Conservation (phyloP, 2,797 vertebrate species). For the Lagorchestes hirsutus region DNA sequence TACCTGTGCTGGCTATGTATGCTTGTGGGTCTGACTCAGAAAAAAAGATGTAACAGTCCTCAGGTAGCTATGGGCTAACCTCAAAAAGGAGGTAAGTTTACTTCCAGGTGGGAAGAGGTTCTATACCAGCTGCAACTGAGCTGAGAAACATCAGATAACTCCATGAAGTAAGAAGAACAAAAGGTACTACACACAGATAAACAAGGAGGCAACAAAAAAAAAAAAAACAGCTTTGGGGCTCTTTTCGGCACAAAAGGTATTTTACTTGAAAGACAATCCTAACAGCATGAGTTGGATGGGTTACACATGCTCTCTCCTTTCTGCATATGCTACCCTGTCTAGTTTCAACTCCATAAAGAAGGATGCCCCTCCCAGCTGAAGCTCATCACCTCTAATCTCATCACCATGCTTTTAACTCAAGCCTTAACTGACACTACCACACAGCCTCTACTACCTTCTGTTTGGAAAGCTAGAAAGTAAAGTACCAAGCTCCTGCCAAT, state of each 20-base stretch:
- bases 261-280: neutral
- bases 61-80: neutral
- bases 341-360: neutral
- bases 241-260: neutral
- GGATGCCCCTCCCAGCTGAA: neutral
- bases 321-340: neutral
- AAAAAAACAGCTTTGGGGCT: neutral
- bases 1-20: neutral
- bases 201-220: neutral
- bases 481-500: neutral
- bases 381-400: neutral
- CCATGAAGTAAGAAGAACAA: neutral
- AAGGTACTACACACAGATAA: neutral
- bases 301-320: neutral
- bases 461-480: neutral
- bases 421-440: neutral
- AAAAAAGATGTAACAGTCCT: neutral
- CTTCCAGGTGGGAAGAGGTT: neutral
- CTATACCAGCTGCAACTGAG: neutral
- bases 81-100: neutral
- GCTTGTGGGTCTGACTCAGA: neutral
- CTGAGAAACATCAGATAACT: neutral
- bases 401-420: neutral
- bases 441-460: neutral
- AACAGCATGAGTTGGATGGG: neutral